These are phyloP conservation scores for Anhinga anhinga DNA, from an alignment of 2,113 vertebrate genomes.

Conservation along the genomic window DNA sequence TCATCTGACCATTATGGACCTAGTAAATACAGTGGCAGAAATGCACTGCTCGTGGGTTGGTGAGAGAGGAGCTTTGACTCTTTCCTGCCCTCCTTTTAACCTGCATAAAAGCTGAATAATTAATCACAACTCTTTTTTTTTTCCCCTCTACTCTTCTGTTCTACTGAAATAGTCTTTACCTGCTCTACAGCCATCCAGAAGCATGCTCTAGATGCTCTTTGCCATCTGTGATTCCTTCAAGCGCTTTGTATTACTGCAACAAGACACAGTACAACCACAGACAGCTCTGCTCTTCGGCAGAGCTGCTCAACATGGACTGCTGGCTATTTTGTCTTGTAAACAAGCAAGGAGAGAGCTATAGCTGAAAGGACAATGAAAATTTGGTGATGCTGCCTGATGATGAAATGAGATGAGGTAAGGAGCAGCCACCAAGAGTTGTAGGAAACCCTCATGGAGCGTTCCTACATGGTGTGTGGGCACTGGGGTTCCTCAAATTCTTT, in stretches of 20 bases:
- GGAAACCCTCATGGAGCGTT: neutral
- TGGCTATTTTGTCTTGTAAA: neutral
- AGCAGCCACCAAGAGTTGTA: neutral
- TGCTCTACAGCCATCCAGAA: neutral
- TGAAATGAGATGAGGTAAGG: neutral
- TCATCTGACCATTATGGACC: fast-evolving
- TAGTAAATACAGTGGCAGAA: neutral
- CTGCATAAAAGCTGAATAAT: neutral
- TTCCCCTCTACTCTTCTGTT: neutral
- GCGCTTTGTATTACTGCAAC: neutral
- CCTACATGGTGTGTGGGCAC: fast-evolving
- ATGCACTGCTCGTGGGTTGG: neutral
- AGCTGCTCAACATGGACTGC: neutral
- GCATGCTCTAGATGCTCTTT: neutral
- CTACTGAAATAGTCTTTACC: neutral
- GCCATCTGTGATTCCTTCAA: neutral
- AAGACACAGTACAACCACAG: neutral
- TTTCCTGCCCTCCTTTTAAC: neutral
- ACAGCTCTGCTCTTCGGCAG: neutral
- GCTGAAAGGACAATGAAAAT: neutral
- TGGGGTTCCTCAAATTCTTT: neutral
- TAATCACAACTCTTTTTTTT: neutral
- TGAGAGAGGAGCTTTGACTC: neutral
- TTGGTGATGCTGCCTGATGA: neutral
- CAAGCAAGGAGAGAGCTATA: neutral